Evolutionary conservation across 2,888 invertebrate genomes (phyloP).

Genomic region (Amorpha juglandis): DNA sequence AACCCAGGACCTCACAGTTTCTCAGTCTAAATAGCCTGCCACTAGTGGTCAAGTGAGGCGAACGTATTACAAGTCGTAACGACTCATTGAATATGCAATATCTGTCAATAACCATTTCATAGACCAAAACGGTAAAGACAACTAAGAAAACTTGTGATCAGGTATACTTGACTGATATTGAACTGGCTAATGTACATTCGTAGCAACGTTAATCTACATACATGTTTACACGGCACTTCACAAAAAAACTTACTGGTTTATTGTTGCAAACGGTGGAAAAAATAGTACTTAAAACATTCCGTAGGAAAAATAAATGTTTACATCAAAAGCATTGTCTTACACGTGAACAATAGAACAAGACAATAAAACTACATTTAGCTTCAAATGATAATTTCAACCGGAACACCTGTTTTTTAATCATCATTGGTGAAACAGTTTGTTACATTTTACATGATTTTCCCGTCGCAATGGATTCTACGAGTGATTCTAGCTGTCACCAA

Average conservation of each 20-base stretch:
- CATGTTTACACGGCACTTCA: conserved; percentile 2
- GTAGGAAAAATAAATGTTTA: conserved; percentile 21
- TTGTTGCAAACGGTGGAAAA: conserved; percentile 23
- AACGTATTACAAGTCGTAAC: too few relatives aligned
- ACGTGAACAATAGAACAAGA: conserved; percentile 28
- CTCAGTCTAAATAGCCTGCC: too few relatives aligned
- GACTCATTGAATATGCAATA: too few relatives aligned
- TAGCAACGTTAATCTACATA: conserved; percentile 16
- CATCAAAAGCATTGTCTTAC: conserved; percentile 29
- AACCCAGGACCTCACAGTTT: too few relatives aligned
- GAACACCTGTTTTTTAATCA: conserved; percentile 37
- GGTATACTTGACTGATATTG: too few relatives aligned
- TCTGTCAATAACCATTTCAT: too few relatives aligned
- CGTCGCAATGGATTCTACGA: conserved; percentile 57
- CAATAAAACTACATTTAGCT: conserved; percentile 35
- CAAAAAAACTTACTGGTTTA: conserved; percentile 24
- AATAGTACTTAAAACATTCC: conserved; percentile 14
- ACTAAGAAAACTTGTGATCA: too few relatives aligned
- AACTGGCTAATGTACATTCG: background rate
- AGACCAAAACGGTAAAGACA: too few relatives aligned
- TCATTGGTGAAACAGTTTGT: conserved; percentile 48
- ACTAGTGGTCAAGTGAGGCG: too few relatives aligned
- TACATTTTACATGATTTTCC: conserved; percentile 60
- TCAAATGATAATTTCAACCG: conserved; percentile 31
- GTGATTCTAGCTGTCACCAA: conserved; percentile 63